phyloP scores from a whole-genome alignment of 64 coral and sea anemone genomes.

The Stylophora pistillata region DNA sequence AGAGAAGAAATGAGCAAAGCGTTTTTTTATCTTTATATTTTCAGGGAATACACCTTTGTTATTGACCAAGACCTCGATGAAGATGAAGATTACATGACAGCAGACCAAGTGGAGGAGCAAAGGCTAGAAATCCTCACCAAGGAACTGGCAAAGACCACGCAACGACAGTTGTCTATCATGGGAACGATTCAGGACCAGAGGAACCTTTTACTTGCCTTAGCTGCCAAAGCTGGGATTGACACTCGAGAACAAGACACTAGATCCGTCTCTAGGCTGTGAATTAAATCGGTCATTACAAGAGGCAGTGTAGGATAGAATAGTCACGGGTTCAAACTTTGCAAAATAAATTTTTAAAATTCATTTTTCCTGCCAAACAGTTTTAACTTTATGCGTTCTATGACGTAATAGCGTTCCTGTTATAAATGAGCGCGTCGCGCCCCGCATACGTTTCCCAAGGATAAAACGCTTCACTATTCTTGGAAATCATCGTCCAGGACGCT shows the following conservation, averaged over 20 bases:
- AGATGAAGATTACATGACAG: background rate
- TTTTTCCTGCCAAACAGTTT: too few species aligned
- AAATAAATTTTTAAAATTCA: too few species aligned
- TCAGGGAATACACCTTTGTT: background rate
- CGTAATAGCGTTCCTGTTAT: too few species aligned
- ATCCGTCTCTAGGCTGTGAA: background rate
- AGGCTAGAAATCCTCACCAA: background rate
- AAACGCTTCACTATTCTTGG: too few species aligned
- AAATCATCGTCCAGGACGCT: too few species aligned
- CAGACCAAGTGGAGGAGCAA: background rate
- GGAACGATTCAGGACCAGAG: constrained; percentile 8
- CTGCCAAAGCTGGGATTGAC: constrained; percentile 6
- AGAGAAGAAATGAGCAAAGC: too few species aligned
- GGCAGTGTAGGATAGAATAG: too few species aligned
- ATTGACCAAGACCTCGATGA: background rate
- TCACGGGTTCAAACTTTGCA: too few species aligned
- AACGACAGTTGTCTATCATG: constrained; percentile 10
- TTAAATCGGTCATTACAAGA: too few species aligned
- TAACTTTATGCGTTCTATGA: too few species aligned
- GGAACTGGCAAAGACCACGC: background rate
- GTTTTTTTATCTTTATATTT: background rate
- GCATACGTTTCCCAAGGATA: too few species aligned
- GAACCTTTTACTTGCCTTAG: constrained; percentile 1
- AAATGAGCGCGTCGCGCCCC: too few species aligned
- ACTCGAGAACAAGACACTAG: background rate